Evolutionary conservation across 2,888 invertebrate species (phyloP), one percentile per base, ranked within the genome.

Genomic region (Eledone cirrhosa): DNA sequence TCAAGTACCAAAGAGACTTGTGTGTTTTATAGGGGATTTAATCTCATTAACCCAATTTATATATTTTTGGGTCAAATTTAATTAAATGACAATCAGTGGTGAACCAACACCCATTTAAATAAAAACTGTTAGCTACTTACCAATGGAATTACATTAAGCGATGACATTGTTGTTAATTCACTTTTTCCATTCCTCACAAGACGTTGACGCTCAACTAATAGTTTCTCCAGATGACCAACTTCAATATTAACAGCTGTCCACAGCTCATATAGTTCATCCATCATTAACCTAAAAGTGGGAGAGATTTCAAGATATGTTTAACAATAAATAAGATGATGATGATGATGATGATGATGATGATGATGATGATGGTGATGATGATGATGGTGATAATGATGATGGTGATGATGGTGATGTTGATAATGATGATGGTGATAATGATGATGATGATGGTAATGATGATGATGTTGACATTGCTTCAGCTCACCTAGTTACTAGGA

Each of bases 161-260:
- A 29, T 3, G 48, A 47, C 22, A 76, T 16, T 1, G 76, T 47
- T 0, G 48, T 76, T 29, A 76, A 16, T 76, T 76, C 47, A 76
- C 76, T 47, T n/a, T 48, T 48, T 16, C 76, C 76, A 24, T 16
- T 76, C 27, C 76, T 33, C 41, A 76, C 48, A 22, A 47, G 14
- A 29, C 47, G 14, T 19, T 48, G 48, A 16, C 76, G 76, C 14
- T 76, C 76, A 76, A 48, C 47, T 48, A 76, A 48, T 3, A 29
- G 48, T n/a, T 48, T 48, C 47, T 76, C 76, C 0, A 76, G 47
- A 29, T 76, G 48, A 4, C 41, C 76, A 24, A 76, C 76, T 47
- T 76, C 76, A 41, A 76, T n/a, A 19, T 27, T 76, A 47, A 76
- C 48, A 19, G 41, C 76, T 29, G 76, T 76, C 76, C 76, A 76